Base-by-base conservation (phyloP, 2,888 invertebrate species). In the Nemotelus pantherinus region DNA sequence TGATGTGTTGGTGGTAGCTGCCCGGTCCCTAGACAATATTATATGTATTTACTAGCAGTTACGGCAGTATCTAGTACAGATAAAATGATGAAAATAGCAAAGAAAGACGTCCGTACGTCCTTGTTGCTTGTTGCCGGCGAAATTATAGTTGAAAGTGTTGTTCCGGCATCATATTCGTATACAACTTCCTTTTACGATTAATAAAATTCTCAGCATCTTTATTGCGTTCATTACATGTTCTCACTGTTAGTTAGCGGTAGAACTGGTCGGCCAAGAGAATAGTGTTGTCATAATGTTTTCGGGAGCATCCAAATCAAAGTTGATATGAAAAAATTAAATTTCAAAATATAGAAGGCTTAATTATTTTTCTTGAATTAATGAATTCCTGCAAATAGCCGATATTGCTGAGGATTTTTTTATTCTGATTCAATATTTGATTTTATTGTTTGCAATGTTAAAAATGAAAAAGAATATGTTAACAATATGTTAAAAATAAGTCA, bases 101-200 rank as follows among this genome's bases (percentile, higher is more conserved):
- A 25, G 25, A 25, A 25, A 25, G 25, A 25, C 25, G 25, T 25
- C 25, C 25, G 25, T 25, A 25, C 25, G 48, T 67, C 67, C 10
- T 64, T 10, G 45, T 4, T n/a, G 4, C 57, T 4, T 10, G 53
- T 6, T 10, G 39, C n/a, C 47, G 55, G 55, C 41, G 53, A 50
- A 60, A 63, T 74, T 74, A 47, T 60, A 48, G 74, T 60, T 41
- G 63, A 63, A 74, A 74, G 74, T 74, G 74, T 74, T 74, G 74
- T 74, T 74, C 74, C 60, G 60, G 60, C 48, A 48, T 48, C 60
- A 63, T 74, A 25, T 25, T 25, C 25, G 25, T 25, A 60, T 63
- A 60, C 74, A 63, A 74, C 74, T 74, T 74, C 48, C 74, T 63
- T 74, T 74, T 74, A 74, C 63, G 60, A 74, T 74, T 74, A 74